phyloP scores from a whole-genome alignment of 2,797 vertebrate genomes.

The Gambelia wislizenii region DNA sequence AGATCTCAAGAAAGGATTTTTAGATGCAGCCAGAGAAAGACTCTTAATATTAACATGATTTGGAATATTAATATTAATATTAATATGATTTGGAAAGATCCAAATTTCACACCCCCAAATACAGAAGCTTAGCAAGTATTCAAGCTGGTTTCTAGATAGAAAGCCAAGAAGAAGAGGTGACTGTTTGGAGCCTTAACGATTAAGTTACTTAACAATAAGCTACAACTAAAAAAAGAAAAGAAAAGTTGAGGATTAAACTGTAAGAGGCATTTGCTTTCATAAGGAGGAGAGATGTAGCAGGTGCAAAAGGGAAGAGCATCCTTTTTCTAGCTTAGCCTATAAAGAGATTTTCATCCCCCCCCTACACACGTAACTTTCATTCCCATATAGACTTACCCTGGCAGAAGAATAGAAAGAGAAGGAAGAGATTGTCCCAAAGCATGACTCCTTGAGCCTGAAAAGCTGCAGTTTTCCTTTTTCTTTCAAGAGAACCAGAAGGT shows the following conservation, averaged over 20 bases:
- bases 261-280: neutral
- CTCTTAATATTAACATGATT: neutral
- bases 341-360: neutral
- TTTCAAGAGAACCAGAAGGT: too few relatives aligned
- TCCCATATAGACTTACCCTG: conserved; percentile 5
- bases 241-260: neutral
- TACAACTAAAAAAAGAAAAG: neutral
- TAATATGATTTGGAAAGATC: neutral
- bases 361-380: neutral
- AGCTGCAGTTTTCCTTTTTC: neutral
- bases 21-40: neutral
- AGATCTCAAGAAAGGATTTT: neutral
- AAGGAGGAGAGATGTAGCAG: too few relatives aligned
- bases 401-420: neutral
- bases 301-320: rapidly evolving
- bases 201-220: too few relatives aligned
- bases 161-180: neutral
- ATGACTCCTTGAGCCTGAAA: neutral
- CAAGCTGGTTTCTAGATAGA: neutral
- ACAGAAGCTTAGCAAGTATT: neutral
- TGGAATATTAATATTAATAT: too few relatives aligned
- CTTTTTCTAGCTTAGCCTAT: neutral
- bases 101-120: too few relatives aligned
- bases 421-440: rapidly evolving
- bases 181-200: neutral